These are phyloP conservation scores for Tromatobia lineatoria DNA, from an alignment of 2,888 invertebrate genomes.

Conservation along the genomic window DNA sequence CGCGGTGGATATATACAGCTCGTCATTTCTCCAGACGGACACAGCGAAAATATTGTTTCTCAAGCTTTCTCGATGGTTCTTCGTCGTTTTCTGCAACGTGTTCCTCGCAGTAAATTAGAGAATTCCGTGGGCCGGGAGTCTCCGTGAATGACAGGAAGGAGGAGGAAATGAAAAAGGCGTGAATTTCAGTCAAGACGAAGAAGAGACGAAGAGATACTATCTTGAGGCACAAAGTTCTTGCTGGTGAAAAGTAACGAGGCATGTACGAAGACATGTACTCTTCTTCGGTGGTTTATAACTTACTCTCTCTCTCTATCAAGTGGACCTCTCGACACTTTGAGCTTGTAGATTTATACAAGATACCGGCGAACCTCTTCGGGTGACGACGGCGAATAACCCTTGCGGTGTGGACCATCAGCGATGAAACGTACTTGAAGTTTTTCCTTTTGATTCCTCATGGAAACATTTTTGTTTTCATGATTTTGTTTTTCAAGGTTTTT, in stretches of 20 bases:
- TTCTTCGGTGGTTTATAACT: background rate
- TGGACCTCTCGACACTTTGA: slow-evolving; percentile 27
- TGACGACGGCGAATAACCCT: too few species aligned
- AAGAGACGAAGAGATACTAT: background rate
- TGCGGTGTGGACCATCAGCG: too few species aligned
- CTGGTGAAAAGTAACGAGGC: slow-evolving; percentile 20
- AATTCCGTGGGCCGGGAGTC: slow-evolving; percentile 1
- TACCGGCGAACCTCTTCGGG: background rate
- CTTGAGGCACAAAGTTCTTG: slow-evolving; percentile 1
- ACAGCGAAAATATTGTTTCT: slow-evolving; percentile 36
- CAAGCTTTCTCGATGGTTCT: slow-evolving; percentile 2
- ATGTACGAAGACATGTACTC: background rate
- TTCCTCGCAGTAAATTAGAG: slow-evolving; percentile 17
- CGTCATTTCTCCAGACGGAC: slow-evolving; percentile 38
- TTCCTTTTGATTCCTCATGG: too few species aligned
- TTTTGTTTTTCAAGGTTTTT: too few species aligned
- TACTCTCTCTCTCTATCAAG: too few species aligned
- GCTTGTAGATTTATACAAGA: background rate
- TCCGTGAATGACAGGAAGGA: background rate
- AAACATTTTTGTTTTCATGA: too few species aligned
- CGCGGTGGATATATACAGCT: background rate
- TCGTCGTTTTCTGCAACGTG: background rate
- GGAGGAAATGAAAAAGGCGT: slow-evolving; percentile 2
- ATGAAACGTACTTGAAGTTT: too few species aligned
- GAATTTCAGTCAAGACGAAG: background rate